phyloP scores from a whole-genome alignment of 1,140 invertebrate species.

The Euglossa dilemma region DNA sequence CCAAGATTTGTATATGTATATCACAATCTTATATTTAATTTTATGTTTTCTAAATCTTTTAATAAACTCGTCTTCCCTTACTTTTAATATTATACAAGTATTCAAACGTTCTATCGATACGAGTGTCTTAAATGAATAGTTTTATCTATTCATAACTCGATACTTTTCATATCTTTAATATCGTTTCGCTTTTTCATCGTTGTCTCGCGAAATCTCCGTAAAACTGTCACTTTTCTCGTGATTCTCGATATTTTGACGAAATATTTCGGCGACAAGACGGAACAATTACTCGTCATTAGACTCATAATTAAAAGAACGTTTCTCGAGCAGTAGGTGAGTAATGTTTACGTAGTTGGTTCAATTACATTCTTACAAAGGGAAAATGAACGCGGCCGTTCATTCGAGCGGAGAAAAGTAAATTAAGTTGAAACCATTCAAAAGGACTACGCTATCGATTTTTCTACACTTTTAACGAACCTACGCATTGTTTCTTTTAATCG shows the following conservation, averaged over 20 bases:
- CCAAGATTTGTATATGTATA: too few relatives aligned
- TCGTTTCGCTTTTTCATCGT: too few relatives aligned
- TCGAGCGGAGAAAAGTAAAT: conserved; percentile 12
- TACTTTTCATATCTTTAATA: too few relatives aligned
- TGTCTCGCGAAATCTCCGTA: neutral
- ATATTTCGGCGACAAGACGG: neutral
- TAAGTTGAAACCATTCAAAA: conserved; percentile 27
- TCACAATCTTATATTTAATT: too few relatives aligned
- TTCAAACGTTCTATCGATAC: too few relatives aligned
- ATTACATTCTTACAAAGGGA: neutral
- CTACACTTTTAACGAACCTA: conserved; percentile 17
- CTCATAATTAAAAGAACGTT: neutral
- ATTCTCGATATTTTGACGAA: neutral
- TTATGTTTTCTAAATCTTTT: too few relatives aligned
- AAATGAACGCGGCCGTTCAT: neutral
- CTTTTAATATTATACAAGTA: too few relatives aligned
- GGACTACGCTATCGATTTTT: conserved; percentile 18
- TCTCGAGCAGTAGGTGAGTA: neutral
- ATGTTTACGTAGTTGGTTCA: neutral
- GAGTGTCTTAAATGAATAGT: too few relatives aligned
- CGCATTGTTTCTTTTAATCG: conserved; percentile 39
- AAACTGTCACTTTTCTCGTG: neutral
- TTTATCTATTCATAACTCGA: too few relatives aligned
- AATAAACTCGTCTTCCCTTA: too few relatives aligned
- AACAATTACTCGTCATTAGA: neutral